Evolutionary conservation across 64 coral and sea anemone genomes (phyloP).

Genomic region (Astreopora myriophthalma): DNA sequence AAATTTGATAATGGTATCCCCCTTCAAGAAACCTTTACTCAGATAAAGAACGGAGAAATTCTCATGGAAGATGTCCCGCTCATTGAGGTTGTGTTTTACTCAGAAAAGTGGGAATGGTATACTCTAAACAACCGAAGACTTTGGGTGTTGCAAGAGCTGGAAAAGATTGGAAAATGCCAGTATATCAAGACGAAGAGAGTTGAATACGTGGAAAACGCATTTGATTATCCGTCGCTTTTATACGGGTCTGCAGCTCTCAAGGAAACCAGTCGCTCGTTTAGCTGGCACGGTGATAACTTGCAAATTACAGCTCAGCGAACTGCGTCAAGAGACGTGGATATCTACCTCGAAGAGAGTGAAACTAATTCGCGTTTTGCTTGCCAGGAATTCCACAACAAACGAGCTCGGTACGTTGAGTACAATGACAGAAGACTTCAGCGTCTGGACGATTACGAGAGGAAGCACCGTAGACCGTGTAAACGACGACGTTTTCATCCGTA

Average conservation of each 20-base stretch:
- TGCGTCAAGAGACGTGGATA: not conserved
- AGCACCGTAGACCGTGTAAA: not conserved
- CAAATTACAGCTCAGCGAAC: conserved; percentile 12
- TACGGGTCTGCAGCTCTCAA: conserved; percentile 84
- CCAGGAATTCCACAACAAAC: not conserved
- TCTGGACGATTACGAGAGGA: not conserved
- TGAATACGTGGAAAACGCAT: conserved; percentile 74
- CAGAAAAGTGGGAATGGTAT: conserved; percentile 95
- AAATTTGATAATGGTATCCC: conserved; percentile 90
- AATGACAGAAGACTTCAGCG: not conserved
- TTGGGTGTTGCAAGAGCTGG: conserved; percentile 93
- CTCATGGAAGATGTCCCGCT: conserved; percentile 73
- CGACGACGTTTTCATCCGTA: conserved; percentile 13
- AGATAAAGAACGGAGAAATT: conserved; percentile 85
- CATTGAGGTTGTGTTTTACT: conserved; percentile 92
- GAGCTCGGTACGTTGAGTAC: not conserved
- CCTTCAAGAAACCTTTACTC: conserved; percentile 73
- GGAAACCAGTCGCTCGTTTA: conserved; percentile 38
- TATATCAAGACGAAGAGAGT: conserved; percentile 81
- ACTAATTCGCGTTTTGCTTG: not conserved
- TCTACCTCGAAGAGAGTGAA: conserved; percentile 7
- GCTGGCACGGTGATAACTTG: conserved; percentile 6
- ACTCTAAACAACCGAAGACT: conserved; percentile 86
- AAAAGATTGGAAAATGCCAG: conserved; percentile 75
- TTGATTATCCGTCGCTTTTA: conserved; percentile 74